Evolutionary conservation across 1,140 invertebrate species (phyloP), one percentile per base, ranked within the genome.

Genomic region (Zaprionus tsacasi): DNA sequence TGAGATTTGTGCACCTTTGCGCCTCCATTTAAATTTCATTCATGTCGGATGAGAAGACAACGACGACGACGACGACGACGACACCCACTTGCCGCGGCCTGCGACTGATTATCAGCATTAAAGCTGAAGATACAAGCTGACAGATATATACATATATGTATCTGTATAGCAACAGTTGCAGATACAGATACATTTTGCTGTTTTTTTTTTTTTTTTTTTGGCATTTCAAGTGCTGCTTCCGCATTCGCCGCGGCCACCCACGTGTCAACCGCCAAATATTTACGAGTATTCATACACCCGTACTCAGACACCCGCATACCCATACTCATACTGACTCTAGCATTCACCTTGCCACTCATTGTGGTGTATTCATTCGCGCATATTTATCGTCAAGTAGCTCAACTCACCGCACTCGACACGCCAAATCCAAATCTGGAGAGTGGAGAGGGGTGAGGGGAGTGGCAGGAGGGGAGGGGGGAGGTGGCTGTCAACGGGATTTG

Each of bases 181-280:
- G 45, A 35, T 58, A 71, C 71, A 61, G 48, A 80, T 17, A 63
- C 5, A 38, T 3, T 33, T 38, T 55, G 10, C 30, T 48, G 55
- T 45, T 50, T 33, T 17, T 40, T 12, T 52, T 71, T 81, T 75
- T 70, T 60, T 30, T 30, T 30, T 30, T 30, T 30, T 30, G 73
- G 60, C 55, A 78, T 74, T 60, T 83, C 55, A 85, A 83, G 81
- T 83, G 74, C 54, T 61, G 63, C 72, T 86, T 86, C 82, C 82
- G 82, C 79, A 82, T 82, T 82, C 82, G 71, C 73, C 74, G 63
- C 74, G 63, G 45, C 74, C 82, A 86, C 79, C 79, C 82, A 82
- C 82, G 69, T 87, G 71, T 76, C 71, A 69, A 73, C 71, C 65
- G 64, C 69, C 63, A 74, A 56, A 79, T 78, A 75, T 67, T 57